Conservation (phyloP, 1,140 invertebrate species). For the Trichogramma pretiosum region DNA sequence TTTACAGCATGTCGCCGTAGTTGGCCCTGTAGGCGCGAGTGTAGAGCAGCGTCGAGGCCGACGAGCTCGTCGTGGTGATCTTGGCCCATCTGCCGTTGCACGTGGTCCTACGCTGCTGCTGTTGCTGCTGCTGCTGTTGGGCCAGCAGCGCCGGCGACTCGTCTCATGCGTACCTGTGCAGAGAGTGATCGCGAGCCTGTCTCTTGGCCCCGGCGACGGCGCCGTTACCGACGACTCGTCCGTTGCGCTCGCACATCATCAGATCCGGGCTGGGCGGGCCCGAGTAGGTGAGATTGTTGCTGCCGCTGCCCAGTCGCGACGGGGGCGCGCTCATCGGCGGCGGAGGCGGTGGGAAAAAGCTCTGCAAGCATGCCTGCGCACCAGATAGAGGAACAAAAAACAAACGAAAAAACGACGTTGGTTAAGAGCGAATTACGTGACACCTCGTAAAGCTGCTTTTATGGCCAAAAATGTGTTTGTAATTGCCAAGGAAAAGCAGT, state of each 20-base stretch:
- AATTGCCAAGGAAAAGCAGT: too few relatives aligned
- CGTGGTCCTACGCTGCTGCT: slow-evolving; percentile 4
- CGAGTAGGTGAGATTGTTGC: slow-evolving; percentile 42
- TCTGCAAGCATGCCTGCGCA: slow-evolving; percentile 43
- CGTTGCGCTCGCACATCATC: slow-evolving; percentile 31
- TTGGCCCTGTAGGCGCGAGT: slow-evolving; percentile 16
- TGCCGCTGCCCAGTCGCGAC: slow-evolving; percentile 33
- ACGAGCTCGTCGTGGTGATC: slow-evolving; percentile 9
- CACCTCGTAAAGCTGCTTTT: too few relatives aligned
- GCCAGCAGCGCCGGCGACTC: slow-evolving; percentile 14
- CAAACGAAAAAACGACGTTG: too few relatives aligned
- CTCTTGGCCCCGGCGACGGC: too few relatives aligned
- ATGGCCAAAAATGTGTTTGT: too few relatives aligned
- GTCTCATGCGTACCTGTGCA: slow-evolving; percentile 43
- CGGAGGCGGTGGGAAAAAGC: slow-evolving; percentile 44
- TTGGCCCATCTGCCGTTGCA: slow-evolving; percentile 9
- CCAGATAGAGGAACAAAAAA: background rate
- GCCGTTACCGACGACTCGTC: slow-evolving; percentile 41
- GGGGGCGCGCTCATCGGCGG: slow-evolving; percentile 42
- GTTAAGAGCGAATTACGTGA: too few relatives aligned
- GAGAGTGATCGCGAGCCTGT: slow-evolving; percentile 40
- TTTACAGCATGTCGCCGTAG: slow-evolving; percentile 19
- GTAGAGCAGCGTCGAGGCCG: slow-evolving; percentile 14
- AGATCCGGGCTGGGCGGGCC: slow-evolving; percentile 44
- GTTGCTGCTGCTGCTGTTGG: slow-evolving; percentile 1